Conservation (phyloP, 2,888 invertebrate genomes). For the Conistra vaccinii region DNA sequence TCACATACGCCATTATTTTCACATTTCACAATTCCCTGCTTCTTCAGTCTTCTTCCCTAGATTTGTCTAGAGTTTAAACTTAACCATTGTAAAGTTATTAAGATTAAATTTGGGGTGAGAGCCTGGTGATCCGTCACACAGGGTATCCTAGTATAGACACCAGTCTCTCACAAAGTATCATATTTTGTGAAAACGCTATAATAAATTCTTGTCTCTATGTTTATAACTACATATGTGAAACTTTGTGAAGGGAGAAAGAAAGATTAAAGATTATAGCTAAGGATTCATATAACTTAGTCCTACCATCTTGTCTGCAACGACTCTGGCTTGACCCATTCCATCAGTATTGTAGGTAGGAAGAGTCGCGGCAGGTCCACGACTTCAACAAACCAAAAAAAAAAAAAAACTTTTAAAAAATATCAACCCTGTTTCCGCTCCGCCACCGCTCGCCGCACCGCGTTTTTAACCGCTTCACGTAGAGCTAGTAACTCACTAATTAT, state of each 20-base stretch:
- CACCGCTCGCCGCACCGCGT: background rate
- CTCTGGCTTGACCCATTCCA: too few relatives aligned
- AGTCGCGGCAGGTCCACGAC: background rate
- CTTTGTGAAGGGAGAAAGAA: too few relatives aligned
- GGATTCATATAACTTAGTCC: background rate
- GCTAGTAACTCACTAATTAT: slow-evolving; percentile 49
- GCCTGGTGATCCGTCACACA: too few relatives aligned
- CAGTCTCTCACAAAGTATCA: too few relatives aligned
- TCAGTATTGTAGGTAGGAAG: background rate
- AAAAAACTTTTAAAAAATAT: background rate
- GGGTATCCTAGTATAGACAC: too few relatives aligned
- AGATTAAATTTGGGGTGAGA: too few relatives aligned
- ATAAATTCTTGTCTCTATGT: too few relatives aligned
- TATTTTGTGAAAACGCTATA: too few relatives aligned
- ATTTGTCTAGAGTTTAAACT: too few relatives aligned
- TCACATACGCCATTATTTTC: too few relatives aligned
- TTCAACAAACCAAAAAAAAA: background rate
- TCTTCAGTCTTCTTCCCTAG: background rate
- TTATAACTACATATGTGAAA: too few relatives aligned
- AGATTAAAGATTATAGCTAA: background rate
- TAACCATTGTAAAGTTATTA: too few relatives aligned
- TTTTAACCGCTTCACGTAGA: slow-evolving; percentile 9
- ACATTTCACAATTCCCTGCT: background rate
- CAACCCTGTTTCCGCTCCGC: background rate
- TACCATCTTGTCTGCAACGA: background rate